Evolutionary conservation across 2,113 vertebrate genomes (phyloP).

Genomic region (Brienomyrus longianalis): DNA sequence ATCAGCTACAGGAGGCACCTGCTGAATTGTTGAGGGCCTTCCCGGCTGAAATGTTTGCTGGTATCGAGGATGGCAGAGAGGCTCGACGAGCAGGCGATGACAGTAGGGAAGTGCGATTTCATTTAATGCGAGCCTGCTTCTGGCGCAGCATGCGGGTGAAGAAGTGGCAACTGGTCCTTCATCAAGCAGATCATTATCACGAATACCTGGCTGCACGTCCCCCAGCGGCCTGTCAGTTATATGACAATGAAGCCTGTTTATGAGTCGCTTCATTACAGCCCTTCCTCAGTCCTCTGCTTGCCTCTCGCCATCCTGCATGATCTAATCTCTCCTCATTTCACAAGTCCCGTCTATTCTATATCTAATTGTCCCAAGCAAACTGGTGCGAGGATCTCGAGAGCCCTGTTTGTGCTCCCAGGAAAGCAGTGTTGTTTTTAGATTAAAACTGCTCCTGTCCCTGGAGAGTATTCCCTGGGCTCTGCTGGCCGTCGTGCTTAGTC

Average conservation of each 20-base stretch:
- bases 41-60: neutral
- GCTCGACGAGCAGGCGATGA: neutral
- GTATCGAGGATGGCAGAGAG: neutral
- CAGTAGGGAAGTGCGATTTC: neutral
- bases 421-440: constrained; percentile 47
- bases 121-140: neutral
- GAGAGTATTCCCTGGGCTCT: constrained; percentile 39
- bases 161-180: neutral
- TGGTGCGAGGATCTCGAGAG: constrained; percentile 53
- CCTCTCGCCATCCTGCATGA: constrained; percentile 28
- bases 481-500: constrained; percentile 50
- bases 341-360: constrained; percentile 16
- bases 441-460: constrained; percentile 48
- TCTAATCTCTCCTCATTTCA: neutral
- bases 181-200: constrained; percentile 12
- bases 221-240: neutral
- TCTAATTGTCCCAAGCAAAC: constrained; percentile 50
- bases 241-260: neutral
- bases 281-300: neutral
- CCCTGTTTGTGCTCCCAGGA: constrained; percentile 45
- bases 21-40: neutral
- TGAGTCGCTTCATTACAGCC: neutral
- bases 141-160: neutral
- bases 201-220: neutral
- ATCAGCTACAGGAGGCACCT: neutral